Evolutionary conservation across 2,797 vertebrate genomes (phyloP), one percentile per base, ranked within the genome.

Genomic region (Mormyrops boulengeri): DNA sequence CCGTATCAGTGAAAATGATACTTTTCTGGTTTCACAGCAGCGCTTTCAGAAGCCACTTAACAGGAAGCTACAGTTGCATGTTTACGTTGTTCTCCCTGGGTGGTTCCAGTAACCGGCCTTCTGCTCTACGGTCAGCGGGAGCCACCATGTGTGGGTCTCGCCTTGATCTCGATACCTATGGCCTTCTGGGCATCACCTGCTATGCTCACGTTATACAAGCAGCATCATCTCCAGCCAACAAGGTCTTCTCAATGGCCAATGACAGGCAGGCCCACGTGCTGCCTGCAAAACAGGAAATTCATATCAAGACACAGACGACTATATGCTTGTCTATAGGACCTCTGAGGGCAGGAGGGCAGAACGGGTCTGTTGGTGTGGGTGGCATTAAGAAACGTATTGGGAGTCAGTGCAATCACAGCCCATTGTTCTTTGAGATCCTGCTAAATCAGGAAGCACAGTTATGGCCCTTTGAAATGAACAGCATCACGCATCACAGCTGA

Each of bases 61-160:
- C 88, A 88, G 88, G 69, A 88, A 88, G 50, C 69, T 49, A 82
- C 88, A 88, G 55, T 88, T 88, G 55, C 86, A 41, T 57, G 53
- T n/a, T 41, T 88, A 60, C 44, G 8, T 84, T 66, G 14, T 26
- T 60, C 41, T 41, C 62, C 3, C 22, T 34, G 52, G 55, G 38
- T 14, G 17, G 14, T 62, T 60, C 86, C 86, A 62, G 86, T 88
- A 88, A 88, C 17, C 8, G 86, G 5, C 86, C 53, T 4, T 47
- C 17, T 44, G 34, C 7, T 62, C 17, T 22, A 44, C 34, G 38
- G 86, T 11, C 86, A 44, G 30, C 12, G 4, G 50, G 26, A 55
- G 52, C 19, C 2, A 1, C 44, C n/a, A 22, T 4, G 6, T 4
- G 3, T n/a, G 44, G 41, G 9, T 44, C 30, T 44, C 3, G 4